These are phyloP conservation scores for Sebastes itinus DNA, from an alignment of 2,797 vertebrate genomes.

Conservation along the genomic window DNA sequence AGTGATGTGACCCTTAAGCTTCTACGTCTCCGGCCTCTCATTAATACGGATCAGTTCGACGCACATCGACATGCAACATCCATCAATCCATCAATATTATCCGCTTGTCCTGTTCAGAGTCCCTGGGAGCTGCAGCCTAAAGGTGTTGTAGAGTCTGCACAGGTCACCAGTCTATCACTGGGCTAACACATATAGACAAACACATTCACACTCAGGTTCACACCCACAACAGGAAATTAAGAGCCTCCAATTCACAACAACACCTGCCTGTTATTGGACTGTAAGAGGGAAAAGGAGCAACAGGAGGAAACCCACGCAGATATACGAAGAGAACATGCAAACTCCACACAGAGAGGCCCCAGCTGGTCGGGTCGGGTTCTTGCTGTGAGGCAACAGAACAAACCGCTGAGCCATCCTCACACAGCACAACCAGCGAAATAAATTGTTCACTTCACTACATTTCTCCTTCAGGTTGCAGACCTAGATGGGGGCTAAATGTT, in stretches of 20 bases:
- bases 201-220: slow-evolving; percentile 10
- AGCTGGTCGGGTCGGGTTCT: slow-evolving; percentile 9
- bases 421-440: not conserved
- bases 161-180: slow-evolving; percentile 22
- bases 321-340: not conserved
- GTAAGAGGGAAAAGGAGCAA: not conserved
- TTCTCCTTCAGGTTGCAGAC: not conserved
- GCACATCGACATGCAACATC: slow-evolving; percentile 32
- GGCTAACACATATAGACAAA: slow-evolving; percentile 5
- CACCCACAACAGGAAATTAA: slow-evolving; percentile 23
- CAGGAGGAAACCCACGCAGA: not conserved
- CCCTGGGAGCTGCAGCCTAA: not conserved
- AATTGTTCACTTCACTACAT: not conserved
- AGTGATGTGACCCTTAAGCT: slow-evolving; percentile 11
- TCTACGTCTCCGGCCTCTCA: not conserved
- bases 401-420: not conserved
- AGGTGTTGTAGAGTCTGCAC: not conserved
- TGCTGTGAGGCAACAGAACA: slow-evolving; percentile 2
- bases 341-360: not conserved
- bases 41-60: slow-evolving; percentile 42
- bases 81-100: slow-evolving; percentile 21
- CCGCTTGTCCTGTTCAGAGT: not conserved
- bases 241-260: slow-evolving; percentile 18
- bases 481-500: not conserved
- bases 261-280: slow-evolving; percentile 4